phyloP scores from a whole-genome alignment of 2,888 invertebrate species.

The Mamestra brassicae region DNA sequence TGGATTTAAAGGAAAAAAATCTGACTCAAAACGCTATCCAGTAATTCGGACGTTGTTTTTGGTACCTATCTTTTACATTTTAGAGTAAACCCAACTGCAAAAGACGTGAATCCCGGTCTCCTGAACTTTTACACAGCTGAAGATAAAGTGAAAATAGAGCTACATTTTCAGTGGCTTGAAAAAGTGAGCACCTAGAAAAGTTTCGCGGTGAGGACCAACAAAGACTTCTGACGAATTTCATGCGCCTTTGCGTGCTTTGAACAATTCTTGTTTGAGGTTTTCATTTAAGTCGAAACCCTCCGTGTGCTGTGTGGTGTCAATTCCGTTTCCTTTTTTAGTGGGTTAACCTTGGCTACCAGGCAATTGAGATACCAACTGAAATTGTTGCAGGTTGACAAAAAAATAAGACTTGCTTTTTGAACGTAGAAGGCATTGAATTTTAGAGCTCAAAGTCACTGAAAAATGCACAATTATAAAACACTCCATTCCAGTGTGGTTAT shows the following conservation, averaged over 20 bases:
- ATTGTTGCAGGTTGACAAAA: neutral
- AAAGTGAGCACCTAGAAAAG: conserved; percentile 18
- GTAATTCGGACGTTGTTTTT: neutral
- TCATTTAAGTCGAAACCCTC: conserved; percentile 23
- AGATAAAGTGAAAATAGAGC: conserved; percentile 9
- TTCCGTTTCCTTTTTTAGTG: conserved; percentile 11
- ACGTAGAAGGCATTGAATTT: neutral
- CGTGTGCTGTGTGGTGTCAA: neutral
- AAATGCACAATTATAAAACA: too few species aligned
- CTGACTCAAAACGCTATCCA: neutral
- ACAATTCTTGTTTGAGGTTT: conserved; percentile 26
- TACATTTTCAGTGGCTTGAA: conserved; percentile 15
- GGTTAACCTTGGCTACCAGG: neutral
- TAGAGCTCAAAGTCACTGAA: neutral
- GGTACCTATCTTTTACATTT: neutral
- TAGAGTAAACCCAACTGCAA: neutral
- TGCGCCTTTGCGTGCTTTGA: conserved; percentile 25
- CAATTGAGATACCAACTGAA: neutral
- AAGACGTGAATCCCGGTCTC: neutral
- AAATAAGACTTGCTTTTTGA: neutral
- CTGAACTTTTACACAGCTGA: neutral
- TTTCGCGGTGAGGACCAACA: conserved; percentile 23
- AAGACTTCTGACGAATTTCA: conserved; percentile 27
- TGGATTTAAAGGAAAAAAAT: neutral
- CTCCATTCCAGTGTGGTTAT: neutral